phyloP scores from a whole-genome alignment of 2,113 vertebrate species.

The Scomber japonicus region DNA sequence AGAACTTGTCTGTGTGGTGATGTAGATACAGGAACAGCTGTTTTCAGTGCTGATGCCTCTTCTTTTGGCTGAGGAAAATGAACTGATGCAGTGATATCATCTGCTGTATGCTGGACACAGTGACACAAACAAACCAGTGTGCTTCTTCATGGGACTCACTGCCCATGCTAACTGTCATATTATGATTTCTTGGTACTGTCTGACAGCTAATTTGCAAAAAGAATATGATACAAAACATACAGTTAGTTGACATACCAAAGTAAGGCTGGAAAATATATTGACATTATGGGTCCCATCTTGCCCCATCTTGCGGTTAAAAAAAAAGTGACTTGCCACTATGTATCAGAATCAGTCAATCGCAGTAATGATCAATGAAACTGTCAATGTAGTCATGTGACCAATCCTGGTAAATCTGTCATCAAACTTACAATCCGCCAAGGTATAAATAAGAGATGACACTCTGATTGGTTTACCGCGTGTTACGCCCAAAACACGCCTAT shows the following conservation, averaged over 20 bases:
- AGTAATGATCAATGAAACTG: too few relatives aligned
- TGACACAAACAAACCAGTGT: constrained; percentile 4
- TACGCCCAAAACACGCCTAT: too few relatives aligned
- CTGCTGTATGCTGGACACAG: constrained; percentile 20
- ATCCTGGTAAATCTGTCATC: too few relatives aligned
- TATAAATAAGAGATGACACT: too few relatives aligned
- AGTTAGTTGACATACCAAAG: background rate
- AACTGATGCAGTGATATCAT: constrained; percentile 26
- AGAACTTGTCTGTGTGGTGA: background rate
- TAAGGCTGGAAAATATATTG: too few relatives aligned
- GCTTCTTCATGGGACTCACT: background rate
- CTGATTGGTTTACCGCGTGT: too few relatives aligned
- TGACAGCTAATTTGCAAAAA: background rate
- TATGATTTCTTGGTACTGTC: background rate
- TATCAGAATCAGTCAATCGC: too few relatives aligned
- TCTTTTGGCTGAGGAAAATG: constrained; percentile 17
- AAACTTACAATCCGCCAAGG: too few relatives aligned
- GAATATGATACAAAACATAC: background rate
- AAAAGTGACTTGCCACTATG: too few relatives aligned
- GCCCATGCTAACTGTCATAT: background rate
- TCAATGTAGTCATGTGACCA: too few relatives aligned
- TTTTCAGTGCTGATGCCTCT: constrained; percentile 2
- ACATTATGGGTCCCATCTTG: too few relatives aligned
- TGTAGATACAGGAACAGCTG: constrained; percentile 31
- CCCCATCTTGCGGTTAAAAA: too few relatives aligned